phyloP scores from a whole-genome alignment of 2,888 invertebrate species.

The Zaprionus lineosus region DNA sequence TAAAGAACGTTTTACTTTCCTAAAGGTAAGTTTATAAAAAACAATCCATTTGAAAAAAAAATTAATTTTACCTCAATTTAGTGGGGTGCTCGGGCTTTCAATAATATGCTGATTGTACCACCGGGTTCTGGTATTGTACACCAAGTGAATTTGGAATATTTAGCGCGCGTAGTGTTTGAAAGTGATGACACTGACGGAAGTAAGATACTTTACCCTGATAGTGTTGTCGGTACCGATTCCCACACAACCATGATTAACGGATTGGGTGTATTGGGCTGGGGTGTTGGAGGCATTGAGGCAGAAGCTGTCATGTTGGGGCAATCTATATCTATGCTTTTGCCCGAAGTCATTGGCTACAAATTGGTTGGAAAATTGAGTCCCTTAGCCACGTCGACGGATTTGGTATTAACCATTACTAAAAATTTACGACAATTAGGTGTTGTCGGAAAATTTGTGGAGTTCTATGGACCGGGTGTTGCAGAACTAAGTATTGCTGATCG shows the following conservation, averaged over 20 bases:
- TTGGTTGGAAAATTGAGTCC: slow-evolving; percentile 91
- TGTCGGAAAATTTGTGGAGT: slow-evolving; percentile 99
- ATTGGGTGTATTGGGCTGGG: slow-evolving; percentile 98
- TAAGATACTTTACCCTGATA: slow-evolving; percentile 91
- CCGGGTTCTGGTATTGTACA: slow-evolving; percentile 99
- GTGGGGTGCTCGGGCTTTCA: slow-evolving; percentile 98
- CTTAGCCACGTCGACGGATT: slow-evolving; percentile 96
- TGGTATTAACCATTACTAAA: slow-evolving; percentile 98
- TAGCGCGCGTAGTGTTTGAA: slow-evolving; percentile 94
- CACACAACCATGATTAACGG: slow-evolving; percentile 99
- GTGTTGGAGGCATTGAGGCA: slow-evolving; percentile 97
- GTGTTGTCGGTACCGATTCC: slow-evolving; percentile 98
- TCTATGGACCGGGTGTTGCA: slow-evolving; percentile 96
- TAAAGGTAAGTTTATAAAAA: slow-evolving; percentile 87
- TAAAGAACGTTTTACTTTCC: slow-evolving; percentile 96
- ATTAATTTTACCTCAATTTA: slow-evolving; percentile 73
- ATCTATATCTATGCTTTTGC: slow-evolving; percentile 97
- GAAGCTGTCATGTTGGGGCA: slow-evolving; percentile 99
- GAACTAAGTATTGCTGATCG: slow-evolving; percentile 97
- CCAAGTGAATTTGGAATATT: slow-evolving; percentile 98
- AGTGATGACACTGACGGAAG: slow-evolving; percentile 81
- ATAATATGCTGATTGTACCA: slow-evolving; percentile 98
- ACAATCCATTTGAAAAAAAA: too few relatives aligned
- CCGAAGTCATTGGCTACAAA: slow-evolving; percentile 97
- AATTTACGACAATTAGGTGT: slow-evolving; percentile 96